These are phyloP conservation scores for Prorops nasuta DNA, from an alignment of 1,140 invertebrate species.

Conservation along the genomic window DNA sequence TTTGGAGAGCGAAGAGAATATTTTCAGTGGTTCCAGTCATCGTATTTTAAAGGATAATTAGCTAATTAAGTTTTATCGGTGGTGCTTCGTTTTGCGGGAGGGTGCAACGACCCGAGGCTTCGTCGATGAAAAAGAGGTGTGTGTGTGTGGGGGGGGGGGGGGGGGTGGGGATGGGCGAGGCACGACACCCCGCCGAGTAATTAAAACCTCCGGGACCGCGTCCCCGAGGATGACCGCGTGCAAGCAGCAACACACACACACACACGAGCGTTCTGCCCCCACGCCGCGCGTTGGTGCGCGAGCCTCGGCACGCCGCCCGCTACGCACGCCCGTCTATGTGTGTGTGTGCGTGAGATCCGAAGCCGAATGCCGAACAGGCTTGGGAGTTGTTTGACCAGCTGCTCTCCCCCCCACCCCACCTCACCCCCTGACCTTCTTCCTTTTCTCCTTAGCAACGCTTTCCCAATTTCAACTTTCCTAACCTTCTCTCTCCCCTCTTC, in stretches of 20 bases:
- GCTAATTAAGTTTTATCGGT: no score
- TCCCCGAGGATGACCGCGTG: constrained; percentile 13
- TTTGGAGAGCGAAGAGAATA: no score
- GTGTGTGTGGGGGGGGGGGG: constrained; percentile 21
- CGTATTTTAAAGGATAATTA: no score
- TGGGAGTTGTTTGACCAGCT: constrained; percentile 36
- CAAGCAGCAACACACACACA: no score
- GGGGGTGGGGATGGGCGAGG: constrained; percentile 23
- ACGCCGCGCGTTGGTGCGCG: background rate
- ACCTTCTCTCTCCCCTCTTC: background rate
- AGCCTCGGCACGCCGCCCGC: background rate
- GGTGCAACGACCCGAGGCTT: constrained; percentile 22
- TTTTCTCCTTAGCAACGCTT: constrained; percentile 12
- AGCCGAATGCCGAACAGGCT: constrained; percentile 30
- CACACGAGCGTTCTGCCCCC: no score
- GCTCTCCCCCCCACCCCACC: constrained; percentile 14
- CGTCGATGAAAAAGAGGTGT: constrained; percentile 15
- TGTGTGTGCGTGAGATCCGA: constrained; percentile 8
- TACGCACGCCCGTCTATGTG: background rate
- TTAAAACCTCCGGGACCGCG: constrained; percentile 21
- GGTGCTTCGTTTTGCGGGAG: no score
- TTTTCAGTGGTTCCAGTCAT: no score
- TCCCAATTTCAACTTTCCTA: constrained; percentile 10
- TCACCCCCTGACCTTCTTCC: background rate
- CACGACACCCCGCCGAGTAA: constrained; percentile 19